phyloP scores from a whole-genome alignment of 2,888 invertebrate species.

The Coenonympha glycerion region DNA sequence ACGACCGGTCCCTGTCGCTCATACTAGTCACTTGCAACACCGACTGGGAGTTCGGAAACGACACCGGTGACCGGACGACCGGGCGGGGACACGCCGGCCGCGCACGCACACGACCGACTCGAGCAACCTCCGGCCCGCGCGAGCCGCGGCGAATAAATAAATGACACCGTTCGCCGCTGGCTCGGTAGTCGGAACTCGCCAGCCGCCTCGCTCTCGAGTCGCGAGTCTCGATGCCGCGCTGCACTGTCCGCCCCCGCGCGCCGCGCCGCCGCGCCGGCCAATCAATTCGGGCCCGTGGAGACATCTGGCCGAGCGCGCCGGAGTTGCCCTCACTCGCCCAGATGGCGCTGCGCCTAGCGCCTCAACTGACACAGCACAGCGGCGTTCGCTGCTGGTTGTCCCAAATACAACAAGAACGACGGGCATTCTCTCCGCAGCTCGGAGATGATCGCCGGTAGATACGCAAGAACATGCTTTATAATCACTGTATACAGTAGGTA shows the following conservation, averaged over 20 bases:
- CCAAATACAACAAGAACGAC: too few relatives aligned
- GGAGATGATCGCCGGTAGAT: too few relatives aligned
- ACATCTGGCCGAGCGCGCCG: constrained; percentile 18
- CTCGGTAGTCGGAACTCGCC: constrained; percentile 33
- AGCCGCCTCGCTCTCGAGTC: constrained; percentile 31
- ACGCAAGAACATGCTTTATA: too few relatives aligned
- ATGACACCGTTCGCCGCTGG: constrained; percentile 31
- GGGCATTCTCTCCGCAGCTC: too few relatives aligned
- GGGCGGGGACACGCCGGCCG: constrained; percentile 61
- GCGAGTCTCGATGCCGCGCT: too few relatives aligned
- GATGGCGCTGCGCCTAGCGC: constrained; percentile 30
- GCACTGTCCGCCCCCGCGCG: constrained; percentile 27
- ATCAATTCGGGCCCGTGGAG: constrained; percentile 25
- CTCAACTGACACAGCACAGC: too few relatives aligned
- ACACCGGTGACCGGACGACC: constrained; percentile 45
- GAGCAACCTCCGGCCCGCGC: constrained; percentile 75
- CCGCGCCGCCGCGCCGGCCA: constrained; percentile 29
- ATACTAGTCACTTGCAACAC: constrained; percentile 80
- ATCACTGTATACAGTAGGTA: too few relatives aligned
- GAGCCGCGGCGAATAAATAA: constrained; percentile 72
- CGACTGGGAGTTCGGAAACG: constrained; percentile 49
- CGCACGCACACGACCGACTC: constrained; percentile 68
- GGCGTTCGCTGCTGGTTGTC: too few relatives aligned
- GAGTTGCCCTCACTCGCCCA: constrained; percentile 9
- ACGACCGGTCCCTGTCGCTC: constrained; percentile 93